Evolutionary conservation across 2,797 vertebrate species (phyloP).

Genomic region (Acropternis orthonyx): DNA sequence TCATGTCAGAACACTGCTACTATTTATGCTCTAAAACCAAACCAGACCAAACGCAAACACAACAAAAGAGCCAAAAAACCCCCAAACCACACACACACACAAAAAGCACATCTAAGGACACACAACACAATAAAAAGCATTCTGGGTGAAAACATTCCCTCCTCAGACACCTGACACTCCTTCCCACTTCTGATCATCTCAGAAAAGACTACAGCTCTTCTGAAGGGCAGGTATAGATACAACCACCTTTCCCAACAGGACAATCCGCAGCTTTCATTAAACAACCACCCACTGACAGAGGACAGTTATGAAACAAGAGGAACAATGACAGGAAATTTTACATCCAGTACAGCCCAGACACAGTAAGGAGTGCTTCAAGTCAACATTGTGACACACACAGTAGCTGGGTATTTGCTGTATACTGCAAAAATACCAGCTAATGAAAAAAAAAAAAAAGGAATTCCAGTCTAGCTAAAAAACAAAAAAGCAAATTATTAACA

Average conservation of each 20-base stretch:
- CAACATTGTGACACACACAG: not conserved
- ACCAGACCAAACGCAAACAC: not conserved
- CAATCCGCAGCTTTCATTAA: not conserved
- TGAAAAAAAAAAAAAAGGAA: not conserved
- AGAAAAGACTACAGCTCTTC: not conserved
- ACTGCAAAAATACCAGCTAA: not conserved
- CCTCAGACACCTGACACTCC: not conserved
- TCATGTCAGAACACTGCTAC: not conserved
- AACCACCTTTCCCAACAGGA: not conserved
- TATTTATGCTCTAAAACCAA: not conserved
- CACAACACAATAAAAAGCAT: not conserved
- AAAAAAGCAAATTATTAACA: not conserved
- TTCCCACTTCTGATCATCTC: not conserved
- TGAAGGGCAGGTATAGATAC: not conserved
- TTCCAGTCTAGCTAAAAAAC: not conserved
- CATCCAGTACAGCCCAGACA: not conserved
- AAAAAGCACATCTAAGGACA: too few relatives aligned
- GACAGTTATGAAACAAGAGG: not conserved
- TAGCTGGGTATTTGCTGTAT: not conserved
- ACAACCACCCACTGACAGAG: not conserved
- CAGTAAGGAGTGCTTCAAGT: not conserved
- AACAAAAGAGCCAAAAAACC: rapidly evolving
- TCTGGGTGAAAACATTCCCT: not conserved
- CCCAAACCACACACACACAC: not conserved
- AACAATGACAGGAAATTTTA: not conserved